Evolutionary conservation across 2,113 vertebrate genomes (phyloP).

Genomic region (Nymphicus hollandicus): DNA sequence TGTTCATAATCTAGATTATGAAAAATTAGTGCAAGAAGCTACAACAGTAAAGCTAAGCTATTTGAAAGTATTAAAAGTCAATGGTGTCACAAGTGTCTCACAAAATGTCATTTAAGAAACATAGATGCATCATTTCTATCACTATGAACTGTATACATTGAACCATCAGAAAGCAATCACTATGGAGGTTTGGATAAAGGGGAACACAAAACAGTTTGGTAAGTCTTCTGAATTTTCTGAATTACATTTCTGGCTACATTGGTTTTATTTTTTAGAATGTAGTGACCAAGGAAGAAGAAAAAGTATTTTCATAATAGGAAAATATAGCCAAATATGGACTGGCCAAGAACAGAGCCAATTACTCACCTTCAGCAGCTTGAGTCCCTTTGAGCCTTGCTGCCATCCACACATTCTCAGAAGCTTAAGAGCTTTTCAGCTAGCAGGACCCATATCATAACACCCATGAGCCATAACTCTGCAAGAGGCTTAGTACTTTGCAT

Average conservation of each 20-base stretch:
- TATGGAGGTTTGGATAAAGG: not conserved
- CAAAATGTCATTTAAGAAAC: not conserved
- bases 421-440: not conserved
- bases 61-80: not conserved
- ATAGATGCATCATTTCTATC: not conserved
- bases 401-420: not conserved
- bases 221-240: not conserved
- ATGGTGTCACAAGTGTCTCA: not conserved
- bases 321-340: not conserved
- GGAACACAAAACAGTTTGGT: not conserved
- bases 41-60: not conserved
- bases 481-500: not conserved
- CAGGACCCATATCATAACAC: not conserved
- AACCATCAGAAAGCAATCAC: not conserved
- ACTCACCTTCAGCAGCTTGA: not conserved
- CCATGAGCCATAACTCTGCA: not conserved
- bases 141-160: not conserved
- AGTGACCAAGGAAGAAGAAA: not conserved
- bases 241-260: not conserved
- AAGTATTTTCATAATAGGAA: not conserved
- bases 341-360: not conserved
- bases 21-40: not conserved
- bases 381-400: not conserved
- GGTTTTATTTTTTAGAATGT: not conserved
- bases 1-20: not conserved